Evolutionary conservation across 2,888 invertebrate genomes (phyloP), one percentile per base, ranked within the genome.

Genomic region (Rosalia funebris): DNA sequence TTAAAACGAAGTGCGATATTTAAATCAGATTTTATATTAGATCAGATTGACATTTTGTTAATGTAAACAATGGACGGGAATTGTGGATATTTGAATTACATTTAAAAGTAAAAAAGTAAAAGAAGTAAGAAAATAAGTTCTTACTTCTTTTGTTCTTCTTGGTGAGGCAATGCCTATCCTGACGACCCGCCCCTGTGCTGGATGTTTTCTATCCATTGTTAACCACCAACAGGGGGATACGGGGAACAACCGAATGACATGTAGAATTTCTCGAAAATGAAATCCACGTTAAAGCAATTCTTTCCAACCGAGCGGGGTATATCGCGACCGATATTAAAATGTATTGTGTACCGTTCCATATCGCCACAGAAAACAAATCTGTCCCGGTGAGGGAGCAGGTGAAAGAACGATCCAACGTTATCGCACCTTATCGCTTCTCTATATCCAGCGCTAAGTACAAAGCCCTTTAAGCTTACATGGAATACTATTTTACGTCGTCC

Each of bases 321-420:
- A n/a, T 31, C 19, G 39, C 37, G 10, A 25, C 20, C 37, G 25
- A 39, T 50, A 50, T 39, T 50, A 39, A 50, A 50, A 39, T 14
- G 39, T 41, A 39, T 25, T 48, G 31, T 48, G 17, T 31, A 36
- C 10, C 19, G 31, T 12, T 15, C 15, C 50, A 39, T 50, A 50
- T 50, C 50, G 39, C 16, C 25, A 14, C 19, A 20, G 36, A 25
- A 50, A 50, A 50, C 50, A 50, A 50, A 50, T 50, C 50, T 39
- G 50, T 14, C 39, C 25, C 12, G 50, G 39, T 50, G 39, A 50
- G 39, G 20, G 17, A n/a, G 50, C 50, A 50, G 50, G 50, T 50
- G 50, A 50, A 39, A 48, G 50, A 39, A 50, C 12, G 50, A 25
- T 5, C 25, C 7, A 25, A 50, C 50, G 39, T 39, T 50, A 50